phyloP scores from a whole-genome alignment of 2,113 vertebrate genomes.

The Azemiops feae region DNA sequence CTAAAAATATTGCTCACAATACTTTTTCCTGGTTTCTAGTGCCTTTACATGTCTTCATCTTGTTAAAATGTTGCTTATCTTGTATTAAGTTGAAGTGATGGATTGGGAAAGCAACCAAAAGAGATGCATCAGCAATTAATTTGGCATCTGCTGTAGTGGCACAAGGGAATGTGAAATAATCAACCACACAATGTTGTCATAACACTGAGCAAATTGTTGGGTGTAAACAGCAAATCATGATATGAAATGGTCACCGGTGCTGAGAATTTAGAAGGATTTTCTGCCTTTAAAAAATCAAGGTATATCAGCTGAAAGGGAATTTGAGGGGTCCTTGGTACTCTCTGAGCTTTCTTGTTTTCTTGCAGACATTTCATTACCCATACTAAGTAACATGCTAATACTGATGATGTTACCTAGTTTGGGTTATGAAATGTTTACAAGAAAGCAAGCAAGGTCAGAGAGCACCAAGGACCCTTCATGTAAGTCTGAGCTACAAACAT shows the following conservation, averaged over 20 bases:
- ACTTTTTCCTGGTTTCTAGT: background rate
- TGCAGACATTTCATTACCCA: background rate
- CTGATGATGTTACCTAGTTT: background rate
- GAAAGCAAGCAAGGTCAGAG: background rate
- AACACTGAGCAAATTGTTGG: background rate
- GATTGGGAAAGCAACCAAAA: constrained; percentile 29
- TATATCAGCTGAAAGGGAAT: background rate
- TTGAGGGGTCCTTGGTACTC: background rate
- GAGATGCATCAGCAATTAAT: background rate
- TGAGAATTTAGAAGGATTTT: background rate
- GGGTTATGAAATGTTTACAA: background rate
- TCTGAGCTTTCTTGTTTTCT: background rate
- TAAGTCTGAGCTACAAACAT: background rate
- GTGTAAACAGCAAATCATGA: background rate
- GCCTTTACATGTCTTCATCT: constrained; percentile 20
- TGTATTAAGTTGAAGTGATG: background rate
- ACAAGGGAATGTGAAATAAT: background rate
- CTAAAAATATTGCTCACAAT: constrained; percentile 34
- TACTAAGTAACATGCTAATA: background rate
- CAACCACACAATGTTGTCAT: background rate
- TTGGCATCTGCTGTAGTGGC: constrained; percentile 19
- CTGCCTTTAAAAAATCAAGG: background rate
- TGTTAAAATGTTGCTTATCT: constrained; percentile 11
- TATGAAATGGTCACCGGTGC: background rate
- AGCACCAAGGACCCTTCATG: background rate